Evolutionary conservation across 2,888 invertebrate species (phyloP).

Genomic region (Uloborus plumipes): DNA sequence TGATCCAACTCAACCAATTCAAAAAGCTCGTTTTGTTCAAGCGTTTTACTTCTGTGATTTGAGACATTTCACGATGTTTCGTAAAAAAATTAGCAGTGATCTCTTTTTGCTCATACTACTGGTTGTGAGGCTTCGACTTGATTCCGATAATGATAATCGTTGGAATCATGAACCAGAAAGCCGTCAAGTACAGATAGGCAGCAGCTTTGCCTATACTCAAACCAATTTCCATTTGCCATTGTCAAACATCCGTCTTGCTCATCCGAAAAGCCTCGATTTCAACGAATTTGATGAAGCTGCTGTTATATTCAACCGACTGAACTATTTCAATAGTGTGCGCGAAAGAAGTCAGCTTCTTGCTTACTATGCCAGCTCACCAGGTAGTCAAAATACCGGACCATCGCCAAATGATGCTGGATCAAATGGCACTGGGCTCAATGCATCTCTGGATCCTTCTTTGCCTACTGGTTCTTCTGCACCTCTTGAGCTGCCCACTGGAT

Average conservation of each 20-base stretch:
- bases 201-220: constrained; percentile 66
- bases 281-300: constrained; percentile 40
- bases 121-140: constrained; percentile 83
- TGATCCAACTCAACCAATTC: neutral
- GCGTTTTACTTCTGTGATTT: neutral
- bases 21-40: neutral
- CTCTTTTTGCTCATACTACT: constrained; percentile 85
- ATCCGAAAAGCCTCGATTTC: constrained; percentile 36
- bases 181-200: constrained; percentile 62
- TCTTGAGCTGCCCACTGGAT: neutral
- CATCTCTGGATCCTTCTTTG: constrained; percentile 10
- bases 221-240: constrained; percentile 40
- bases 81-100: constrained; percentile 86
- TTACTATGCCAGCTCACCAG: constrained; percentile 30
- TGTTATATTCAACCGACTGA: constrained; percentile 39
- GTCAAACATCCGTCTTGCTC: constrained; percentile 17
- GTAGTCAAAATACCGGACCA: neutral
- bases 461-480: neutral
- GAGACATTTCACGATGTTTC: constrained; percentile 69
- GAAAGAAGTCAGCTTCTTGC: constrained; percentile 20
- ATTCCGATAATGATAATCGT: constrained; percentile 79
- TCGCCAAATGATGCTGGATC: neutral
- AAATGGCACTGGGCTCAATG: neutral
- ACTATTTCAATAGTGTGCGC: constrained; percentile 32
- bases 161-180: constrained; percentile 51